Evolutionary conservation across 2,113 vertebrate genomes (phyloP).

Genomic region (Petrocephalus zakoni): DNA sequence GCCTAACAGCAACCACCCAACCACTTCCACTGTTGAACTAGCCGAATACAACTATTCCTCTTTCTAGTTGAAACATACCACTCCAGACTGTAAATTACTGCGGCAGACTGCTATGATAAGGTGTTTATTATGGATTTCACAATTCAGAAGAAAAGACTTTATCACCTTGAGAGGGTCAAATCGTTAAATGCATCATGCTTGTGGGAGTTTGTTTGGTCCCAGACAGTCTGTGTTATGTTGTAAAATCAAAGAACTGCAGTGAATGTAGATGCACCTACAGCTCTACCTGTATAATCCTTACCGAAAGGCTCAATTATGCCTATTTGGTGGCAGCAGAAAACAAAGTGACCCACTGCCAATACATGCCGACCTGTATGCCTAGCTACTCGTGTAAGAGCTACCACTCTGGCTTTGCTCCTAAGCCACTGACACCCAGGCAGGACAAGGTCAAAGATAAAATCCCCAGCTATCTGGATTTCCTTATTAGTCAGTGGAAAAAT

Average conservation of each 20-base stretch:
- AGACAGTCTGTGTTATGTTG: neutral
- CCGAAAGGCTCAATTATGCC: neutral
- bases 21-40: neutral
- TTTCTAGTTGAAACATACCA: neutral
- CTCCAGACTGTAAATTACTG: neutral
- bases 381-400: slow-evolving; percentile 5
- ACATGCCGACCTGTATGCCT: neutral
- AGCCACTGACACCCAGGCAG: slow-evolving; percentile 24
- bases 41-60: neutral
- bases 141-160: neutral
- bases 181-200: neutral
- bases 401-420: slow-evolving; percentile 10
- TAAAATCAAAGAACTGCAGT: neutral
- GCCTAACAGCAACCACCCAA: neutral
- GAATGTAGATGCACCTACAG: neutral
- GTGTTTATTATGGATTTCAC: slow-evolving; percentile 2
- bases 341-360: no score
- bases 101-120: neutral
- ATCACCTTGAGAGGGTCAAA: neutral
- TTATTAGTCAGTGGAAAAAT: slow-evolving; percentile 30
- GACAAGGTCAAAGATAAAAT: slow-evolving; percentile 40
- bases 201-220: neutral
- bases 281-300: neutral
- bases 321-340: neutral
- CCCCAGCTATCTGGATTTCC: slow-evolving; percentile 33